A percentile compares a stretch with the other conserved stretches of the same genome.
Conservation (phyloP, 2,113 vertebrate genomes). For the Vicugna pacos region DNA sequence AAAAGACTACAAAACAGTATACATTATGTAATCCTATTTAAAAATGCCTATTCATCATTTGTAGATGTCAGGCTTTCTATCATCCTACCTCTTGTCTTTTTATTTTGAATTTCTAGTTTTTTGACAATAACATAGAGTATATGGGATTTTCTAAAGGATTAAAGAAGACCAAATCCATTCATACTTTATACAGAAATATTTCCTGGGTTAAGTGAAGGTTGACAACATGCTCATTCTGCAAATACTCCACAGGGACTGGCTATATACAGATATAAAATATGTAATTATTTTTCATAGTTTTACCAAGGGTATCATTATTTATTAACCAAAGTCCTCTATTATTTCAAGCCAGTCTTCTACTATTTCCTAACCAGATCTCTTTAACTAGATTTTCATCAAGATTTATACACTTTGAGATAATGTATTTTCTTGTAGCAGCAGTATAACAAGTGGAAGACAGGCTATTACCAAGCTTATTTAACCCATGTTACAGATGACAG, state of each 20-base stretch:
- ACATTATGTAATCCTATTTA: background rate
- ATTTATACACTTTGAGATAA: background rate
- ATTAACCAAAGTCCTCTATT: background rate
- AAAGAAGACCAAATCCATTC: background rate
- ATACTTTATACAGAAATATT: constrained; percentile 25
- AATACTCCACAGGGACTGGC: background rate
- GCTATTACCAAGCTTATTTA: constrained; percentile 11
- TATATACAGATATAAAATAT: background rate
- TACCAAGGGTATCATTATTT: background rate
- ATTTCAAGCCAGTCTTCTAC: background rate
- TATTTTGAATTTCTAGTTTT: background rate
- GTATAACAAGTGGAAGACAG: background rate
- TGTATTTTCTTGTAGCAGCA: background rate
- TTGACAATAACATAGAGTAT: background rate
- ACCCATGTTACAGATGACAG: background rate
- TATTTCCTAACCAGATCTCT: background rate
- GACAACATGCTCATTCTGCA: constrained; percentile 9
- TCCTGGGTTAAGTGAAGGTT: constrained; percentile 3
- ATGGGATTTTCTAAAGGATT: background rate
- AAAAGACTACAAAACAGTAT: background rate
- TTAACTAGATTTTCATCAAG: background rate
- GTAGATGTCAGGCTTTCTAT: background rate
- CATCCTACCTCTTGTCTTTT: background rate
- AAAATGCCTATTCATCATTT: background rate
- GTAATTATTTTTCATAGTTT: background rate